phyloP scores from a whole-genome alignment of 2,888 invertebrate genomes.

The Eulithis testata region DNA sequence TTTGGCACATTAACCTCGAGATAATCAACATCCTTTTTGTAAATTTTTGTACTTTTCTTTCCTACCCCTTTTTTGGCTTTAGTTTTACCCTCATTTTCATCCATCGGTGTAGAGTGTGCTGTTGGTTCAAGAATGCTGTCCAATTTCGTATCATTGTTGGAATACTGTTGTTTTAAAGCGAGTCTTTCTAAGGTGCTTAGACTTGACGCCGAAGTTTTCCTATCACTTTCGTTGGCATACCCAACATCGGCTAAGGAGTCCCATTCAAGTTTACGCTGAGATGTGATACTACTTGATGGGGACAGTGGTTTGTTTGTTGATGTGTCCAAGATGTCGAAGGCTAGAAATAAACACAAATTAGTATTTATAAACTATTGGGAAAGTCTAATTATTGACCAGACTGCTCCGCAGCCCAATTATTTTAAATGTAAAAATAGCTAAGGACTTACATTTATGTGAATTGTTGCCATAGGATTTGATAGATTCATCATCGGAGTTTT shows the following conservation, averaged over 20 bases:
- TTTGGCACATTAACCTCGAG: slow-evolving; percentile 71
- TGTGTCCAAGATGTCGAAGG: slow-evolving; percentile 70
- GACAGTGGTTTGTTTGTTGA: slow-evolving; percentile 81
- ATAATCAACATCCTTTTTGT: slow-evolving; percentile 70
- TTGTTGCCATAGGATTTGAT: slow-evolving; percentile 69
- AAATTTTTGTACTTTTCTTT: slow-evolving; percentile 70
- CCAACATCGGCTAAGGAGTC: slow-evolving; percentile 95
- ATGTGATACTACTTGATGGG: slow-evolving; percentile 90
- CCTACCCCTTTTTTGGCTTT: slow-evolving; percentile 62
- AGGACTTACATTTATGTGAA: slow-evolving; percentile 72
- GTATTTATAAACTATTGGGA: background rate
- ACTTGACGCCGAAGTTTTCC: slow-evolving; percentile 75
- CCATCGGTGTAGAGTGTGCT: slow-evolving; percentile 82
- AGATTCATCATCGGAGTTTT: slow-evolving; percentile 63
- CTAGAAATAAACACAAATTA: slow-evolving; percentile 54
- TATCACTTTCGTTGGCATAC: slow-evolving; percentile 86
- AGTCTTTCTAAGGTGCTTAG: slow-evolving; percentile 87
- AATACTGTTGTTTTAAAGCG: slow-evolving; percentile 81
- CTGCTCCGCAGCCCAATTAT: too few species aligned
- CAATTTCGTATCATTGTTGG: slow-evolving; percentile 69
- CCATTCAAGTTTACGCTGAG: slow-evolving; percentile 92
- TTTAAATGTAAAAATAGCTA: too few species aligned
- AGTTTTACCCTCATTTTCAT: slow-evolving; percentile 58
- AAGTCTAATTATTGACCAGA: too few species aligned
- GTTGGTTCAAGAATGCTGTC: slow-evolving; percentile 69